phyloP scores from a whole-genome alignment of 2,113 vertebrate genomes.

The Forbesichthys papilliferus region DNA sequence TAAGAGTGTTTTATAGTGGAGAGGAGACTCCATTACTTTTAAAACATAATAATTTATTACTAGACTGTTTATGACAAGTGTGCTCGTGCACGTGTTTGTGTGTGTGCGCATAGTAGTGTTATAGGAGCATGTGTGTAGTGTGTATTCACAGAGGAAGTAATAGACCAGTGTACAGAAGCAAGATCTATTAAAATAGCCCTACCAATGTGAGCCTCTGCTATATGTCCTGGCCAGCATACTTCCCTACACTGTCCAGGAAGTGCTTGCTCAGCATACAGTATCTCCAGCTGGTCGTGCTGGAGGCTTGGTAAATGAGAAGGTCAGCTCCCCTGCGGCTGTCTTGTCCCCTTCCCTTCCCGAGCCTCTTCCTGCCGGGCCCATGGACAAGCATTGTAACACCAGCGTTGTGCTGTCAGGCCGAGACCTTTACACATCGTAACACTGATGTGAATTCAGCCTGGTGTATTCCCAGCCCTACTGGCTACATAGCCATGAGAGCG shows the following conservation, averaged over 20 bases:
- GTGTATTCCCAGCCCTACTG: conserved; percentile 39
- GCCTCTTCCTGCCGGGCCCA: conserved; percentile 48
- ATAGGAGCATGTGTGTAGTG: not conserved
- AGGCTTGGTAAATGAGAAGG: conserved; percentile 60
- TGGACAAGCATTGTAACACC: conserved; percentile 52
- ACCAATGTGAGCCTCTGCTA: conserved; percentile 16
- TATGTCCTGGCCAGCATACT: conserved; percentile 37
- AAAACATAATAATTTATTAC: conserved; percentile 13
- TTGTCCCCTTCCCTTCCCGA: conserved; percentile 44
- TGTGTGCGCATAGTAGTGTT: not conserved
- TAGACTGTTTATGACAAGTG: not conserved
- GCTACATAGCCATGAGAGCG: conserved; percentile 26
- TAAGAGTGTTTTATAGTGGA: too few species aligned
- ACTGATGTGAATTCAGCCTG: conserved; percentile 40
- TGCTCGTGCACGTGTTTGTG: not conserved
- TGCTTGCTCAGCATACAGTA: conserved; percentile 58
- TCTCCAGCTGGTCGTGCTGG: conserved; percentile 60
- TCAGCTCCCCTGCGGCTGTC: conserved; percentile 63
- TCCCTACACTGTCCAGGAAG: conserved; percentile 20
- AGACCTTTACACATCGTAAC: conserved; percentile 58
- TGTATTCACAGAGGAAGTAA: not conserved
- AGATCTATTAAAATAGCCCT: not conserved
- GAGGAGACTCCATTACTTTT: too few species aligned
- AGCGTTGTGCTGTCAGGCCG: conserved; percentile 64
- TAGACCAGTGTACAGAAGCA: not conserved